phyloP scores from a whole-genome alignment of 2,113 vertebrate genomes.

The Equus przewalskii region DNA sequence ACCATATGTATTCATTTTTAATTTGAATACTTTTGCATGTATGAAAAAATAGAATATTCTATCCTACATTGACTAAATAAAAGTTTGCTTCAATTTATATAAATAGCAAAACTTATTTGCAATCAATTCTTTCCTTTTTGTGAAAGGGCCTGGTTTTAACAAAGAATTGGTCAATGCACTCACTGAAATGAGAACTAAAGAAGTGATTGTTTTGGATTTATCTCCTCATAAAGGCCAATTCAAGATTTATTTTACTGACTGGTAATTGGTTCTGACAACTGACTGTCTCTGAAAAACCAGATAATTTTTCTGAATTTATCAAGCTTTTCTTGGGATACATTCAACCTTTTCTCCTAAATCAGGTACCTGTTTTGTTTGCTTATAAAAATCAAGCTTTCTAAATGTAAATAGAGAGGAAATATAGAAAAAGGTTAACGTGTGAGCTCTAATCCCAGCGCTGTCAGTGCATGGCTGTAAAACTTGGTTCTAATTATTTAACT shows the following conservation, averaged over 20 bases:
- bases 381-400: background rate
- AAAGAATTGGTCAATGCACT: background rate
- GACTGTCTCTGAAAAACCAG: background rate
- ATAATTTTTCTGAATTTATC: background rate
- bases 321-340: background rate
- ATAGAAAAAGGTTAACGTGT: background rate
- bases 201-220: slow-evolving; percentile 1
- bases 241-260: background rate
- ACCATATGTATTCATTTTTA: background rate
- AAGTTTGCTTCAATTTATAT: background rate
- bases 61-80: background rate
- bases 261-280: background rate
- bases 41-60: background rate
- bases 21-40: background rate
- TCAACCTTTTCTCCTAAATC: background rate
- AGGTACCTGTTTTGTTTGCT: background rate
- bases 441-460: background rate
- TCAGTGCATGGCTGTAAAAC: background rate
- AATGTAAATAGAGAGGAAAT: background rate
- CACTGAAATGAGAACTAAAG: background rate
- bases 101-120: background rate
- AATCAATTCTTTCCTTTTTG: background rate
- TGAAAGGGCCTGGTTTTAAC: background rate
- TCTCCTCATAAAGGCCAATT: background rate
- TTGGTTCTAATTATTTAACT: background rate